Evolutionary conservation across 2,888 invertebrate genomes (phyloP), one percentile per base, ranked within the genome.

Genomic region (Euzophera pinguis): DNA sequence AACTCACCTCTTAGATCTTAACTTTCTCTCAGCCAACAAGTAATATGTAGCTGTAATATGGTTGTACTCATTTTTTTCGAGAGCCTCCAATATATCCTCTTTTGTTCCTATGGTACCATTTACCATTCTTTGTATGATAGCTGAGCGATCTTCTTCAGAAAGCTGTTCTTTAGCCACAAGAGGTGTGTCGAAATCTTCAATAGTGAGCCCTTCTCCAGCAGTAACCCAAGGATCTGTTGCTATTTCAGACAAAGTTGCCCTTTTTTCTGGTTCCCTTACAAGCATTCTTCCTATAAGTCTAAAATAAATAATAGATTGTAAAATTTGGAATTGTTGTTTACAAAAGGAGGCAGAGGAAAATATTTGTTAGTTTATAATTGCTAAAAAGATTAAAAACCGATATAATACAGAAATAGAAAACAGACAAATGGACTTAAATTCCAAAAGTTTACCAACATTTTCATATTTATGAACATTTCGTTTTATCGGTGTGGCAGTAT

Each of bases 31-130:
- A 10, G 98, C 99, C 66, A 99, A 90, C 65, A 99, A 91, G 88
- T 96, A 99, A 88, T 99, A 99, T 14, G 99, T 99, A 45, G 99
- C 99, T 29, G 99, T 99, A 71, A 99, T 95, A 84, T 99, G 98
- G 90, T 98, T 98, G 87, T 99, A 99, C 75, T 98, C 97, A 87
- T 99, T 97, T 76, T 95, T 96, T 75, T 98, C 98, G 72, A 99
- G 90, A 53, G 98, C 95, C 95, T 97, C 96, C 67, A 96, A 84
- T 64, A 99, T 98, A 78, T 98, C 95, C 76, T 99, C 98, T 84
- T 98, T 97, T 52, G 95, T 93, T 52, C 98, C 98, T 58, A 99
- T 98, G 69, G 95, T 95, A 53, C 99, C 99, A 74, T 96, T 97
- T 17, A 98, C 97, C 96, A 99, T 99, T 89, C 96, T 97, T 70